phyloP scores from a whole-genome alignment of 35 echinoderm and acorn worm species.

The Heliocidaris tuberculata region DNA sequence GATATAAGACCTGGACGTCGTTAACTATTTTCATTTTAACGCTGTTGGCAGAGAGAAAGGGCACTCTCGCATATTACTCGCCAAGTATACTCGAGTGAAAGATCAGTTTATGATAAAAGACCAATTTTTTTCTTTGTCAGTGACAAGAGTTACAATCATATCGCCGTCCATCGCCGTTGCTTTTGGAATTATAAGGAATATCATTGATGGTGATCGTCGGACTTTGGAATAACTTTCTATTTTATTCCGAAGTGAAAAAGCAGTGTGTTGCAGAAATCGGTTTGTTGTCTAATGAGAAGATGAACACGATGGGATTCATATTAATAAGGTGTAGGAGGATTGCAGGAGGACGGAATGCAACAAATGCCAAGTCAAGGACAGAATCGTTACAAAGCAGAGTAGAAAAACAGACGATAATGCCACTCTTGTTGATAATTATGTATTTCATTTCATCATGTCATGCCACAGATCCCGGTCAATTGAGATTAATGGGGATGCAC shows the following conservation, averaged over 20 bases:
- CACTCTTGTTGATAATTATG: slow-evolving; percentile 21
- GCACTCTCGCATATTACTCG: too few relatives aligned
- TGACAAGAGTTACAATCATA: neutral
- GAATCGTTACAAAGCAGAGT: neutral
- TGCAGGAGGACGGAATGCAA: neutral
- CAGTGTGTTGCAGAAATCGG: neutral
- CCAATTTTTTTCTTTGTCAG: neutral
- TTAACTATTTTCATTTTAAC: neutral
- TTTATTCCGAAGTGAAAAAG: neutral
- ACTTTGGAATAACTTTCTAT: neutral
- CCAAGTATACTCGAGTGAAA: neutral
- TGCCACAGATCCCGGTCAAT: slow-evolving; percentile 18
- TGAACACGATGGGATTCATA: neutral
- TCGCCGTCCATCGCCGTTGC: neutral
- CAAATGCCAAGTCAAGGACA: neutral
- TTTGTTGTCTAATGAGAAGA: neutral
- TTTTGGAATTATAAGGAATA: slow-evolving; percentile 12
- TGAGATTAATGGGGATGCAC: slow-evolving; percentile 22
- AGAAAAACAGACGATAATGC: neutral
- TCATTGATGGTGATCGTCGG: neutral
- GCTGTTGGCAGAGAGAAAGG: neutral
- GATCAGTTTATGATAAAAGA: neutral
- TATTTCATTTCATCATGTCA: slow-evolving; percentile 25
- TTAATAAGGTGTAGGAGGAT: neutral
- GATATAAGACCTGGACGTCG: neutral